phyloP scores from a whole-genome alignment of 2,797 vertebrate species.

The Eremophila alpestris region DNA sequence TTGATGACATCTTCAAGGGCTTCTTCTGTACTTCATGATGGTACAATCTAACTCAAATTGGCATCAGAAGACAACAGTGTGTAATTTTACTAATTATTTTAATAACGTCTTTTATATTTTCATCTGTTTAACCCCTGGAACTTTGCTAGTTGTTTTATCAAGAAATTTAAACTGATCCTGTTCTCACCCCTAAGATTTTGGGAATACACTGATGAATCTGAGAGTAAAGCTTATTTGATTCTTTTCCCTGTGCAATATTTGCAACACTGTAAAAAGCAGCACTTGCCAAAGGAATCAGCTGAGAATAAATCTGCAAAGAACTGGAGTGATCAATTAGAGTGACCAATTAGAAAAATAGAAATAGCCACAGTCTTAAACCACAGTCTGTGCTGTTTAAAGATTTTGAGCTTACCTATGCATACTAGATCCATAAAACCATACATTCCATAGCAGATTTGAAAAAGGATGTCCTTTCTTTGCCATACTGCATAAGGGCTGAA shows the following conservation, averaged over 20 bases:
- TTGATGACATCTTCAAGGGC: neutral
- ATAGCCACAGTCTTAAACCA: conserved; percentile 54
- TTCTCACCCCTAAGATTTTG: neutral
- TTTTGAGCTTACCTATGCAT: conserved; percentile 87
- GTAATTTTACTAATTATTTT: neutral
- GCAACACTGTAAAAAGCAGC: neutral
- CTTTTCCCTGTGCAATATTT: neutral
- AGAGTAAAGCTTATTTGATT: neutral
- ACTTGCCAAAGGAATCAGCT: conserved; percentile 6
- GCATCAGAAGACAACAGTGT: neutral
- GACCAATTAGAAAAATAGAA: conserved; percentile 51
- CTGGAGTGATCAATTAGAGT: neutral
- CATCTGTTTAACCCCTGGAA: neutral
- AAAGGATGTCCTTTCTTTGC: conserved; percentile 95
- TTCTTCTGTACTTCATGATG: neutral
- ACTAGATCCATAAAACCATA: conserved; percentile 97
- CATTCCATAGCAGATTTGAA: conserved; percentile 96
- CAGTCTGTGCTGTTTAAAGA: conserved; percentile 57
- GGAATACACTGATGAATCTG: neutral
- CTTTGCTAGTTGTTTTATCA: neutral
- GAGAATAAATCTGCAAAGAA: conserved; percentile 51
- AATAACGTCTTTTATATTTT: neutral
- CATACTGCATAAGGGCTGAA: conserved; percentile 92
- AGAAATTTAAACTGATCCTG: neutral
- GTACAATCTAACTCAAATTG: neutral